A percentile compares a stretch with the other conserved stretches of the same genome.
Evolutionary conservation across 1,140 invertebrate species (phyloP).

Genomic region (Gryllus bimaculatus): DNA sequence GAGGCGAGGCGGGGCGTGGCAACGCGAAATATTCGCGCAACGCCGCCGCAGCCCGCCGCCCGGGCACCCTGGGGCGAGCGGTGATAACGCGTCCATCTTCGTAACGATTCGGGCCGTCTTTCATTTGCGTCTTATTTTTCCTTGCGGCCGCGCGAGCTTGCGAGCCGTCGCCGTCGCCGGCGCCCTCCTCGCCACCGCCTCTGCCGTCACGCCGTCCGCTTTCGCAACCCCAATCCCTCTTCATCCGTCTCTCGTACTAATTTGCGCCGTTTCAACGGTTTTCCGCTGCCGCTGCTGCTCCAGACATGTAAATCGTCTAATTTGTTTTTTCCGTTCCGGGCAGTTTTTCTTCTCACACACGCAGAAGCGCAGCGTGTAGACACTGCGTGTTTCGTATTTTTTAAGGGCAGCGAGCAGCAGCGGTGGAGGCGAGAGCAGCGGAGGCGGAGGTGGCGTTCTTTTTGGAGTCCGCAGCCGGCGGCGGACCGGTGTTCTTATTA

Average conservation of each 20-base stretch:
- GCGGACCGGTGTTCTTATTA: not conserved
- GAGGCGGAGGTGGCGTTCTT: not conserved
- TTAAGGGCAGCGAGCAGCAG: not conserved
- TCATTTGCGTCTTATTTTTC: not conserved
- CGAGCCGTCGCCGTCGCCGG: too few relatives aligned
- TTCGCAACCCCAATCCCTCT: not conserved
- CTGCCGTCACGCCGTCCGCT: not conserved
- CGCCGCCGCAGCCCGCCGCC: not conserved
- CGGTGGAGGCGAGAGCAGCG: not conserved
- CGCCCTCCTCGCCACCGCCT: not conserved
- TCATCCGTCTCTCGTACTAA: not conserved
- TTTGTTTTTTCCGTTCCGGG: not conserved
- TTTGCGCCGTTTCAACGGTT: slow-evolving; percentile 3
- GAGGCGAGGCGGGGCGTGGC: not conserved
- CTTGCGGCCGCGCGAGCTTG: not conserved
- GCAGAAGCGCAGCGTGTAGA: not conserved
- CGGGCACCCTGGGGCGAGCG: not conserved
- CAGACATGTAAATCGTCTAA: slow-evolving; percentile 4
- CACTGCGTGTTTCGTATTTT: not conserved
- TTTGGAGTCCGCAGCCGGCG: too few relatives aligned
- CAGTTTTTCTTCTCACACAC: not conserved
- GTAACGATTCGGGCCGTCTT: not conserved
- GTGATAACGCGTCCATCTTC: slow-evolving; percentile 3
- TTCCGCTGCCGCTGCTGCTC: not conserved
- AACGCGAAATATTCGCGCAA: not conserved